These are phyloP conservation scores for Strix occidentalis DNA, from an alignment of 2,797 vertebrate species.

Conservation along the genomic window DNA sequence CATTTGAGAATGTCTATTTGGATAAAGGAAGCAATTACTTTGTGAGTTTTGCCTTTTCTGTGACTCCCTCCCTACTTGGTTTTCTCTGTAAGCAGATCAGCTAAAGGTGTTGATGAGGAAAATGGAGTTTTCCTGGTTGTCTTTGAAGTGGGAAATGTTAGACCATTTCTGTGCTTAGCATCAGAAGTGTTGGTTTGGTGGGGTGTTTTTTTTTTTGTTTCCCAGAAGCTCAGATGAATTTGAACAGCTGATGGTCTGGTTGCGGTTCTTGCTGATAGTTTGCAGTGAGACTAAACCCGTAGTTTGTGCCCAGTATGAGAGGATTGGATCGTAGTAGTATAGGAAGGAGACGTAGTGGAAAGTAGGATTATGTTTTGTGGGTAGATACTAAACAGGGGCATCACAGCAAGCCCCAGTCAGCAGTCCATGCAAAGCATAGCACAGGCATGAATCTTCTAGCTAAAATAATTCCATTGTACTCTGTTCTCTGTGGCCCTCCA, in stretches of 20 bases:
- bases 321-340: rapidly evolving
- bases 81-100: neutral
- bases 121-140: neutral
- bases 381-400: neutral
- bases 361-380: neutral
- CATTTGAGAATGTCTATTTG: rapidly evolving
- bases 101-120: neutral
- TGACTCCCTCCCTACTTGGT: neutral
- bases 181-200: neutral
- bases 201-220: neutral
- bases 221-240: neutral
- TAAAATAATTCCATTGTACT: neutral
- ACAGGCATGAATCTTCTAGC: too few species aligned
- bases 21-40: neutral
- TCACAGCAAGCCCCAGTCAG: neutral
- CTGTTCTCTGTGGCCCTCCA: neutral
- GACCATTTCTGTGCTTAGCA: rapidly evolving
- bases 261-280: neutral
- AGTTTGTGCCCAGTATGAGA: neutral
- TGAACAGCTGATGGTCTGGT: neutral
- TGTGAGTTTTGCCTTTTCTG: neutral
- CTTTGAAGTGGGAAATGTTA: neutral
- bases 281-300: neutral
- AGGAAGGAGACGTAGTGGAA: neutral
- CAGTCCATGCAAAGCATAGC: neutral